A percentile compares a stretch with the other conserved stretches of the same genome.
Evolutionary conservation across 2,888 invertebrate genomes (phyloP).

Genomic region (Thyatira batis): DNA sequence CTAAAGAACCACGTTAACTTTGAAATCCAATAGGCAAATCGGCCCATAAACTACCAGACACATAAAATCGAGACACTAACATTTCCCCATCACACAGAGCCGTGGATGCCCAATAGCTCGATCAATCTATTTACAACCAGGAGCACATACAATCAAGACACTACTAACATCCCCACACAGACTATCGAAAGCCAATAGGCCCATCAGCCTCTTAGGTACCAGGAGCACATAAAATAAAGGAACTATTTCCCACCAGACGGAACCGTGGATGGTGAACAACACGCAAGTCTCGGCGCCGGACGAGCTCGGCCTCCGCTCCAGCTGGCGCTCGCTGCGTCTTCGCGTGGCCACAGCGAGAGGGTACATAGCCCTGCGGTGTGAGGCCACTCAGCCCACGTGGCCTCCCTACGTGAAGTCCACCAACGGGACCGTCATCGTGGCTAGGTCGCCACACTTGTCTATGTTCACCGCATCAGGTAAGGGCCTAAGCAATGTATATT

Average conservation of each 20-base stretch:
- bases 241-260: slow-evolving; percentile 41
- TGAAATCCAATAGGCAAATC: too few species aligned
- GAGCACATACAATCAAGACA: too few species aligned
- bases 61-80: too few species aligned
- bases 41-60: too few species aligned
- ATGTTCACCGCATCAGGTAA: slow-evolving; percentile 73
- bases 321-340: slow-evolving; percentile 63
- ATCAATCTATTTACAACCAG: too few species aligned
- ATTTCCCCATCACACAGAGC: too few species aligned
- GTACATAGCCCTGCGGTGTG: slow-evolving; percentile 57
- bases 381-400: slow-evolving; percentile 67
- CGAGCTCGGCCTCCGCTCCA: slow-evolving; percentile 59
- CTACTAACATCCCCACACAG: too few species aligned
- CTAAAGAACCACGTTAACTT: too few species aligned
- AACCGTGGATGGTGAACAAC: slow-evolving; percentile 65
- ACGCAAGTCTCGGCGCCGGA: slow-evolving; percentile 61
- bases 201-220: too few species aligned
- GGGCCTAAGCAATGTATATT: slow-evolving; percentile 1
- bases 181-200: too few species aligned
- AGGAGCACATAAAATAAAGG: not conserved
- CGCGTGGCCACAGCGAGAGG: slow-evolving; percentile 51
- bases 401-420: slow-evolving; percentile 55
- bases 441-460: slow-evolving; percentile 68
- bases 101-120: too few species aligned
- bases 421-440: slow-evolving; percentile 58